Base-by-base conservation (phyloP, 2,888 invertebrate genomes). In the Yponomeuta cagnagella region DNA sequence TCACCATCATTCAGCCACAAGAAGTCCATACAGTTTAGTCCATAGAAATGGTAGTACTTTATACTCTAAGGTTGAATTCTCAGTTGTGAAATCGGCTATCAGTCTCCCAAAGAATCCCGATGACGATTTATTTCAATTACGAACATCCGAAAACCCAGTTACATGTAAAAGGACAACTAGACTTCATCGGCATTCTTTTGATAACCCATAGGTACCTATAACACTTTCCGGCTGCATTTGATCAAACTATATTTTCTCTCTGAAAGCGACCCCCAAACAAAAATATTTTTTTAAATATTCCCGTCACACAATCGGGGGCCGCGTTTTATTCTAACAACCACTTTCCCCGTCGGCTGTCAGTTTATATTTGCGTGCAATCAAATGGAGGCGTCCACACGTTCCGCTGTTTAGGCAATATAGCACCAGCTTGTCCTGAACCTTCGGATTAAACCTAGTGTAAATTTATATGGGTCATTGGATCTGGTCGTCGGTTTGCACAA, bases 321-420 rank as follows among this genome's bases (percentile, higher is more conserved):
- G 79, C 85, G 80, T 77, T 82, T 80, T 79, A 76, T 82, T 75
- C 82, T 87, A 89, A 90, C 87, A 86, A 89, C 87, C 85, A 88
- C 88, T 89, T 88, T 86, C 80, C 79, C 80, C 80, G 80, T 83
- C 70, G 63, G 77, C 87, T 89, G 91, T 90, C 91, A 90, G 85
- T 90, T 89, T 84, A 79, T 86, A 90, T 90, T 91, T 90, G 90
- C 88, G 82, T 90, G 86, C 85, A 86, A 82, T 86, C 83, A 81
- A 87, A 84, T 83, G 81, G 82, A 80, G 80, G 79, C 80, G 82
- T 81, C 77, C 79, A 79, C 78, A 77, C 77, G 80, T 79, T 79
- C 74, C 73, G 76, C 77, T 82, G 78, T 82, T 82, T 81, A 79
- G 78, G 76, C 78, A 74, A 78, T 74, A 75, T 73, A 37, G 37